These are phyloP conservation scores for Ormyrus nitidulus DNA, from an alignment of 2,888 invertebrate species.

Conservation along the genomic window DNA sequence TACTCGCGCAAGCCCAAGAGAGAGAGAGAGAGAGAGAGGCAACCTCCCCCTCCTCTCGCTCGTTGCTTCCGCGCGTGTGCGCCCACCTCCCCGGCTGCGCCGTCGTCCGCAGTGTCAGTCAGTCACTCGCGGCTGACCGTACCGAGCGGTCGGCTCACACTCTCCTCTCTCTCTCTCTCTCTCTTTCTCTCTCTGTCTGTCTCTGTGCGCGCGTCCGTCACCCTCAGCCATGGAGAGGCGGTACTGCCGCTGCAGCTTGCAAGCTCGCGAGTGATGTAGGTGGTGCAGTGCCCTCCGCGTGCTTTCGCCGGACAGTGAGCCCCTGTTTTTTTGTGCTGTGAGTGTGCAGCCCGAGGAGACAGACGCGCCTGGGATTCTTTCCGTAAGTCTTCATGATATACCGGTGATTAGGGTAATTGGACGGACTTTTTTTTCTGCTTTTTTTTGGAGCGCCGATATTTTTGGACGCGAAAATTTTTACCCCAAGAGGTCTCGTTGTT, in stretches of 20 bases:
- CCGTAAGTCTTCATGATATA: background rate
- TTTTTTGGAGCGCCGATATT: background rate
- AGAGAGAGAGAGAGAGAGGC: background rate
- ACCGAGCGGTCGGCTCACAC: slow-evolving; percentile 26
- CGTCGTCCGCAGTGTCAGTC: slow-evolving; percentile 40
- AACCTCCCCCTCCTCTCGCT: slow-evolving; percentile 29
- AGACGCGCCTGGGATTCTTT: background rate
- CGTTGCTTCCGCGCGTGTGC: slow-evolving; percentile 16
- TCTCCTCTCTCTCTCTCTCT: too few species aligned
- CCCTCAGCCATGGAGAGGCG: too few species aligned
- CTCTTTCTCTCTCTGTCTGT: too few species aligned
- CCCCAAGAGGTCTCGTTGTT: too few species aligned
- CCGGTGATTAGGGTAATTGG: slow-evolving; percentile 43
- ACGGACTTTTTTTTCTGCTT: slow-evolving; percentile 11
- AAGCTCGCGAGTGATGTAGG: background rate
- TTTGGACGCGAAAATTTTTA: too few species aligned
- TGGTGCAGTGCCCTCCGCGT: background rate
- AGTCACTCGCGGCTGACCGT: slow-evolving; percentile 55
- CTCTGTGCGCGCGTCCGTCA: too few species aligned
- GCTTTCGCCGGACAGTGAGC: slow-evolving; percentile 16
- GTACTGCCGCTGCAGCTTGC: too few species aligned
- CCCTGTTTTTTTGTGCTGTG: background rate
- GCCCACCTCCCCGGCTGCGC: slow-evolving; percentile 22
- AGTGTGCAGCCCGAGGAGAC: background rate
- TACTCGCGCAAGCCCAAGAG: too few species aligned